Evolutionary conservation across 2,113 vertebrate genomes (phyloP).

Genomic region (Dermatemys mawii): DNA sequence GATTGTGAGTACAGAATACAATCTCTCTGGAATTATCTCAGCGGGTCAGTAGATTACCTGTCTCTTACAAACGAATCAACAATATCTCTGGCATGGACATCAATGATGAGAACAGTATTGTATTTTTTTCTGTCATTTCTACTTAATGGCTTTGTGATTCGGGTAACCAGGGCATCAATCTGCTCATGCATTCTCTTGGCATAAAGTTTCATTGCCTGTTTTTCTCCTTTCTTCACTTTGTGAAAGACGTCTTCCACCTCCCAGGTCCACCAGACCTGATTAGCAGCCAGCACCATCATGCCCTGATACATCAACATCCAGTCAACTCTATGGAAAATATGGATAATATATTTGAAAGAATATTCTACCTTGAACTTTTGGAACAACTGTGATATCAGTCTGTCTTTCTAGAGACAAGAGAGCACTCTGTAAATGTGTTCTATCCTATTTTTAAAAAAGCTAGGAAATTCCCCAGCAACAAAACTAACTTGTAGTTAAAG

Average conservation of each 20-base stretch:
- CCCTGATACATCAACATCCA: slow-evolving; percentile 97
- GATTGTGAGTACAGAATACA: accelerated
- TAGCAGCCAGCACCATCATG: slow-evolving; percentile 95
- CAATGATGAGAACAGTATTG: slow-evolving; percentile 95
- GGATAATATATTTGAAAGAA: accelerated
- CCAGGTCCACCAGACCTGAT: slow-evolving; percentile 99
- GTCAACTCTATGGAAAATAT: slow-evolving; percentile 81
- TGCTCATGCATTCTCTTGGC: slow-evolving; percentile 91
- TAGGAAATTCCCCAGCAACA: not conserved
- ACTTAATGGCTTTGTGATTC: slow-evolving; percentile 85
- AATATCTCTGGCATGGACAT: slow-evolving; percentile 95
- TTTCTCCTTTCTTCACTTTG: slow-evolving; percentile 86
- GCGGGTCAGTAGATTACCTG: slow-evolving; percentile 70
- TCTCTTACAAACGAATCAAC: slow-evolving; percentile 90
- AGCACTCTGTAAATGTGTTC: not conserved
- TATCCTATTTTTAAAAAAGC: not conserved
- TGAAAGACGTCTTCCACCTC: slow-evolving; percentile 93
- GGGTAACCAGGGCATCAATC: slow-evolving; percentile 90
- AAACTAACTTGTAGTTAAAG: not conserved
- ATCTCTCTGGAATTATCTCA: accelerated
- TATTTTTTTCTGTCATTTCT: slow-evolving; percentile 92
- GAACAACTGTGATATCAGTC: not conserved
- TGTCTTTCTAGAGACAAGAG: not conserved
- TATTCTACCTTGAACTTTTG: not conserved
- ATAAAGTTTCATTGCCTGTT: slow-evolving; percentile 88